phyloP scores from a whole-genome alignment of 2,888 invertebrate species.

The Clitarchus hookeri region DNA sequence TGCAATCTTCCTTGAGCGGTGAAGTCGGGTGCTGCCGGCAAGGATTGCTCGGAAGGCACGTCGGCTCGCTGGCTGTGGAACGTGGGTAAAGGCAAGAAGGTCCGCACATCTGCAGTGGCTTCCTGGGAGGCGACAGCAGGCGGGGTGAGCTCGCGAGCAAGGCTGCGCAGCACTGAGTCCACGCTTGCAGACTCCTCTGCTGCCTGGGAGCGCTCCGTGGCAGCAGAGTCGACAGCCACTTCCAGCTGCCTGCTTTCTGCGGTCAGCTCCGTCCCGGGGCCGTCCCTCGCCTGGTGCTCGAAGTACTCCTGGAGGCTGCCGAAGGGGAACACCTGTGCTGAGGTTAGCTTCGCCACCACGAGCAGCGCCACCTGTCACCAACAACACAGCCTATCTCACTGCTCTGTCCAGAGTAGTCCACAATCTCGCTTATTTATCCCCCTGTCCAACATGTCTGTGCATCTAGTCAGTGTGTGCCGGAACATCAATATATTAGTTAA shows the following conservation, averaged over 20 bases:
- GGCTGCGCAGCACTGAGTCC: not conserved
- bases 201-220: not conserved
- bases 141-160: not conserved
- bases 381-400: not conserved
- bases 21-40: not conserved
- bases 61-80: not conserved
- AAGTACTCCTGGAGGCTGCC: slow-evolving; percentile 37
- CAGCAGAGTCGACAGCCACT: not conserved
- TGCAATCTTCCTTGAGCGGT: not conserved
- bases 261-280: not conserved
- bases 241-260: not conserved
- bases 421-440: too few species aligned
- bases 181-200: slow-evolving; percentile 1
- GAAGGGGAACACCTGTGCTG: slow-evolving; percentile 37
- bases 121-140: not conserved
- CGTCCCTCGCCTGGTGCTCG: slow-evolving; percentile 31
- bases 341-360: slow-evolving; percentile 8
- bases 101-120: not conserved
- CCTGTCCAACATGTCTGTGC: too few species aligned
- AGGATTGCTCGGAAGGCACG: not conserved
- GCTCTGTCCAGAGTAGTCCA: too few species aligned
- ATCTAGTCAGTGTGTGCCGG: too few species aligned
- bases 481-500: too few species aligned
- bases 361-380: slow-evolving; percentile 25
- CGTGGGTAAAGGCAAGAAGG: not conserved